phyloP scores from a whole-genome alignment of 1,140 invertebrate genomes.

The Leptinotarsa defecta region DNA sequence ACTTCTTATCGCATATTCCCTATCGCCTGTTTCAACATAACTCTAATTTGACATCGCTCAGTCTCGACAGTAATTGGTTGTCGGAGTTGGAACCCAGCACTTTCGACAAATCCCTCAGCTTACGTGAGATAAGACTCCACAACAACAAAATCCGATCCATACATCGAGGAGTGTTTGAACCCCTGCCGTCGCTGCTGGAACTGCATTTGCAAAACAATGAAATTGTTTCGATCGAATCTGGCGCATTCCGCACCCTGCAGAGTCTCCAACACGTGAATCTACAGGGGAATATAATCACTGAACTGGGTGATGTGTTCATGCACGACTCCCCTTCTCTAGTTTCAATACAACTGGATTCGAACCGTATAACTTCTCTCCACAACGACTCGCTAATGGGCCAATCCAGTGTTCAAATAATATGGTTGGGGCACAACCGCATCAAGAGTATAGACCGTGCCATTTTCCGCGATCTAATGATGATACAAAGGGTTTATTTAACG shows the following conservation, averaged over 20 bases:
- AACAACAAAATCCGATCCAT: slow-evolving; percentile 81
- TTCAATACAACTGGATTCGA: slow-evolving; percentile 84
- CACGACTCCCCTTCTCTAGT: slow-evolving; percentile 74
- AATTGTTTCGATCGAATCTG: slow-evolving; percentile 79
- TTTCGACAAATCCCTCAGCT: slow-evolving; percentile 73
- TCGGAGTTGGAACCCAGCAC: slow-evolving; percentile 76
- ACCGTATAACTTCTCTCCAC: slow-evolving; percentile 76
- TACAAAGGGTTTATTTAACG: slow-evolving; percentile 79
- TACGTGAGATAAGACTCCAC: slow-evolving; percentile 84
- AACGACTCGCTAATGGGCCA: slow-evolving; percentile 79
- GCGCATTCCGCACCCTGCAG: slow-evolving; percentile 79
- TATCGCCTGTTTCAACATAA: slow-evolving; percentile 74
- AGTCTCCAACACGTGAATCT: slow-evolving; percentile 88
- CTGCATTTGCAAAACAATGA: slow-evolving; percentile 86
- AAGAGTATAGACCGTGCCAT: slow-evolving; percentile 71
- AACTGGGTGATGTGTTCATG: slow-evolving; percentile 81
- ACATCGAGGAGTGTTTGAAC: slow-evolving; percentile 77
- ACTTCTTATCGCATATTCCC: slow-evolving; percentile 80
- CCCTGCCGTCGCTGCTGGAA: slow-evolving; percentile 78
- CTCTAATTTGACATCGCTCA: slow-evolving; percentile 78
- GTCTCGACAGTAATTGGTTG: slow-evolving; percentile 89
- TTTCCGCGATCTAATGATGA: slow-evolving; percentile 74
- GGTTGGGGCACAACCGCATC: slow-evolving; percentile 82
- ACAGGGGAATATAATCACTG: slow-evolving; percentile 77
- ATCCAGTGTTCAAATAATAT: slow-evolving; percentile 81